Evolutionary conservation across 2,113 vertebrate genomes (phyloP).

Genomic region (Oxyura jamaicensis): DNA sequence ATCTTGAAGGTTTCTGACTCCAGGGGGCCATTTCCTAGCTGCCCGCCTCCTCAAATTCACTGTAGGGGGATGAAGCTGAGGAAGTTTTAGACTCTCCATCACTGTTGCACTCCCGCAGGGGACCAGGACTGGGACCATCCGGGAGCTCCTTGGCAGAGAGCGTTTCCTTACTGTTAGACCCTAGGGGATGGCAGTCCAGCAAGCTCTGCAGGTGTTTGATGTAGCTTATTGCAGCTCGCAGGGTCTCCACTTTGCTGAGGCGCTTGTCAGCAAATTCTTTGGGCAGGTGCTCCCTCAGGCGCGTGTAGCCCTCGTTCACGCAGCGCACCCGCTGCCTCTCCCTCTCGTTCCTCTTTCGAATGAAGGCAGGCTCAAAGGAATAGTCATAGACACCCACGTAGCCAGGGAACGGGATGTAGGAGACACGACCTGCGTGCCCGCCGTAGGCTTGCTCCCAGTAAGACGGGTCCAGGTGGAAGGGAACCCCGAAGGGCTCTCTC

Average conservation of each 20-base stretch:
- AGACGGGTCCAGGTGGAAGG: conserved; percentile 70
- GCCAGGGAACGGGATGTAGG: conserved; percentile 79
- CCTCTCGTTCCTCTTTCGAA: conserved; percentile 90
- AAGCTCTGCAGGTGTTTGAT: conserved; percentile 90
- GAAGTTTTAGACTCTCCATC: conserved; percentile 86
- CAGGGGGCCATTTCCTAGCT: conserved; percentile 43
- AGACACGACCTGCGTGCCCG: conserved; percentile 55
- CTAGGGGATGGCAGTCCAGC: conserved; percentile 78
- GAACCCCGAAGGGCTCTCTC: conserved; percentile 66
- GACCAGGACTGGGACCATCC: not conserved
- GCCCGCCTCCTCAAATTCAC: conserved; percentile 73
- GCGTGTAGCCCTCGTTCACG: conserved; percentile 91
- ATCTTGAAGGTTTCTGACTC: not conserved
- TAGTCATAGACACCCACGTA: conserved; percentile 78
- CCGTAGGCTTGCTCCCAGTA: conserved; percentile 69
- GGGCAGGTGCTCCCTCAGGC: conserved; percentile 89
- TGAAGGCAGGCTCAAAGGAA: conserved; percentile 87
- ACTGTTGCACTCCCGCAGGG: conserved; percentile 77
- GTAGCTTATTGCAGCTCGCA: conserved; percentile 90
- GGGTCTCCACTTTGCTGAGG: conserved; percentile 94
- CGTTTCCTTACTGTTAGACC: not conserved
- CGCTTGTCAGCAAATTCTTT: conserved; percentile 84
- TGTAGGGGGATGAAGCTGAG: conserved; percentile 75
- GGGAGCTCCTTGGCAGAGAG: conserved; percentile 41
- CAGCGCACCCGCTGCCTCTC: conserved; percentile 92